Base-by-base conservation (phyloP, 1,140 invertebrate species). In the Formica selysi region DNA sequence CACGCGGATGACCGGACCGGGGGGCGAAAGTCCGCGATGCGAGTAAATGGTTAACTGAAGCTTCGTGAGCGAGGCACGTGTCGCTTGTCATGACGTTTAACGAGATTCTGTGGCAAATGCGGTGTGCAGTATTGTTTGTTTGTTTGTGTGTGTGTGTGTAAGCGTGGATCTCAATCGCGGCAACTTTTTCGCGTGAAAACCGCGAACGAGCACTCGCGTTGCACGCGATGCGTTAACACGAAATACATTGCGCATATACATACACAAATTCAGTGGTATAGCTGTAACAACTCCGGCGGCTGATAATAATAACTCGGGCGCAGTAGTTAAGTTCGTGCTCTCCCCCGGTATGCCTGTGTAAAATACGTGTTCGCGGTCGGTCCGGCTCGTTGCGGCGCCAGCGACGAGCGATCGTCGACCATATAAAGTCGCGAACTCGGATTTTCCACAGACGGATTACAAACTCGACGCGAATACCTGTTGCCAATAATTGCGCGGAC, bases 401-500 rank as follows among this genome's bases (percentile, higher is more conserved):
- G 26, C 48, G 26, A 79, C 59, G 76, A 80, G 36, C 65, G 67
- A 81, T 73, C 79, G 54, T 74, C 51, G 38, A 61, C 38, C 68
- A 51, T 13, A 48, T 26, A 26, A 83, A 83, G 79, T 81, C 51
- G 44, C 62, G 22, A 65, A 65, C 41, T 48, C 74, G 26, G 10
- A 64, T 48, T 83, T 74, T 83, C 68, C 29, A 44, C 64, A 59
- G 54, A 26, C 79, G 26, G 79, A 83, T 83, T 83, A 74, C 26
- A 44, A 74, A 61, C 76, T 86, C 71, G 51, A 89, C 29, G 38
- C 29, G 68, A 78, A 61, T 86, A 89, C 88, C 88, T 89, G 87
- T 89, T 89, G 88, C 88, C 88, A 65, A 61, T 83, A 80, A 89
- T 86, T 65, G 36, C 44, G 74, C 73, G 65, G 57, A 74, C 64